phyloP scores from a whole-genome alignment of 1,140 invertebrate genomes.

The Zeugodacus cucurbitae region DNA sequence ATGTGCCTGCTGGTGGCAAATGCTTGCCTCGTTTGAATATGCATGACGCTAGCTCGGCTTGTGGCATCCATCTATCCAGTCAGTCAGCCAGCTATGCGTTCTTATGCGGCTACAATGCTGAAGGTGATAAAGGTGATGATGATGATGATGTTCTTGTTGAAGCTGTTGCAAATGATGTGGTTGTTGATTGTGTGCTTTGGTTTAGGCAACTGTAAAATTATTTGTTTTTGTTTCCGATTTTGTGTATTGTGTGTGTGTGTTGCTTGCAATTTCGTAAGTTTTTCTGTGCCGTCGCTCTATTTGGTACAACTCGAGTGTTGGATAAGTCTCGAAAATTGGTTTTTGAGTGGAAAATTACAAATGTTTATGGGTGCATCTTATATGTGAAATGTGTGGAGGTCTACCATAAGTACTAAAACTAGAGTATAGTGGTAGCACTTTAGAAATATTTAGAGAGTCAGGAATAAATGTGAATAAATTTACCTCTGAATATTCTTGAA shows the following conservation, averaged over 20 bases:
- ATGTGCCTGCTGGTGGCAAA: slow-evolving; percentile 3
- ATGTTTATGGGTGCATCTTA: neutral
- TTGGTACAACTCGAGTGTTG: neutral
- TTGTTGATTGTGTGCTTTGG: neutral
- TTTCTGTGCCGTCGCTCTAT: neutral
- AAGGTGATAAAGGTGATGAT: neutral
- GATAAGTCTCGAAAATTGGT: slow-evolving; percentile 14
- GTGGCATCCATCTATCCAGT: neutral
- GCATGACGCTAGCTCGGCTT: neutral
- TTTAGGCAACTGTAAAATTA: neutral
- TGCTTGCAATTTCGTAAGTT: neutral
- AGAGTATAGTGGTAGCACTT: too few relatives aligned
- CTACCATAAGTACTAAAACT: neutral
- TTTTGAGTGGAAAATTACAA: slow-evolving; percentile 8
- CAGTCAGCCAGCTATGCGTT: neutral
- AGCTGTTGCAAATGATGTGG: neutral
- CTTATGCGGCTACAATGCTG: neutral
- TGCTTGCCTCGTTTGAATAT: neutral
- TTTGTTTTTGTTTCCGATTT: neutral
- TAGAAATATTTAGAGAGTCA: too few relatives aligned
- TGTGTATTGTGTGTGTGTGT: neutral
- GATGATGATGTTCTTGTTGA: neutral
- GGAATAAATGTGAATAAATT: too few relatives aligned
- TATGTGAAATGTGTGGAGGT: neutral
- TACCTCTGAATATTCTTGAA: too few relatives aligned